Evolutionary conservation across 1,140 invertebrate species (phyloP).

Genomic region (Eriosoma lanigerum): DNA sequence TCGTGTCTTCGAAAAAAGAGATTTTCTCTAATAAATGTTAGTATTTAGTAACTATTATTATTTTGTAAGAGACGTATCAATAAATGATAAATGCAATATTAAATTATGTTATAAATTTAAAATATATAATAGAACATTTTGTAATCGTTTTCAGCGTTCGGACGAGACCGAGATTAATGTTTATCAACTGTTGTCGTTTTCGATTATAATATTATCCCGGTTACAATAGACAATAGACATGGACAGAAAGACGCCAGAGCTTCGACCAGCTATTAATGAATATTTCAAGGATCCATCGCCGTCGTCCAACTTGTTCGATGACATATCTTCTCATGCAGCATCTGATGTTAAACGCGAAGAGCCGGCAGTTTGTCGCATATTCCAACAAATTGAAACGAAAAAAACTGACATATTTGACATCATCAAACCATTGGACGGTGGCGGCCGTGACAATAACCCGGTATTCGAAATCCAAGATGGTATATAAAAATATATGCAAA

Average conservation of each 20-base stretch:
- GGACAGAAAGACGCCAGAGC: conserved; percentile 34
- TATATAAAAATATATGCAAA: background rate
- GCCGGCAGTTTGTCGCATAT: conserved; percentile 35
- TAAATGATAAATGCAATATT: too few relatives aligned
- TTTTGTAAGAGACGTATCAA: too few relatives aligned
- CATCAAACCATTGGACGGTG: conserved; percentile 10
- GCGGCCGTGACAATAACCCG: background rate
- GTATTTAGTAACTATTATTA: too few relatives aligned
- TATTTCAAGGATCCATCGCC: conserved; percentile 46
- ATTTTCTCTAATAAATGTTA: too few relatives aligned
- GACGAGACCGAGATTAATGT: too few relatives aligned
- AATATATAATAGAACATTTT: too few relatives aligned
- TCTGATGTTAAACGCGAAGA: conserved; percentile 32
- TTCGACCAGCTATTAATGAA: conserved; percentile 24
- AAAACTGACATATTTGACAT: conserved; percentile 34
- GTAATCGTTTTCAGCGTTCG: too few relatives aligned
- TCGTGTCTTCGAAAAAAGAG: too few relatives aligned
- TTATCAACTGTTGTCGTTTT: too few relatives aligned
- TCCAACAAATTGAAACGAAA: conserved; percentile 25
- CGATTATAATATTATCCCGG: too few relatives aligned
- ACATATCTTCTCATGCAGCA: conserved; percentile 31
- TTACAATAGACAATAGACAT: too few relatives aligned
- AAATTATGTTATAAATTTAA: too few relatives aligned
- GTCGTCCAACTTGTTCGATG: conserved; percentile 21
- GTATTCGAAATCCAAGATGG: conserved; percentile 4